phyloP scores from a whole-genome alignment of 2,113 vertebrate genomes.

The Scortum barcoo region DNA sequence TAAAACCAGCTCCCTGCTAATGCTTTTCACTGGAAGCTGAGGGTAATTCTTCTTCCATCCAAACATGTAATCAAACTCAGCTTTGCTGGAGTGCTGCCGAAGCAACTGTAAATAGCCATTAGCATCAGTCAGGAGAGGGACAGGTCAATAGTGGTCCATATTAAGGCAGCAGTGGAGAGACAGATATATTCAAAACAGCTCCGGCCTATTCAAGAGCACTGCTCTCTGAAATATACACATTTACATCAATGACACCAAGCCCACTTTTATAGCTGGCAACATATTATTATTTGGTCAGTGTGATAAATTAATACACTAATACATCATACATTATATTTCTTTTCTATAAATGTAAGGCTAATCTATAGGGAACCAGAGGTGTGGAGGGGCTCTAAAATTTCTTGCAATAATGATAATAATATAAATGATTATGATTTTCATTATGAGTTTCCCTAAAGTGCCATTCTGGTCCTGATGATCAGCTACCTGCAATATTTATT shows the following conservation, averaged over 20 bases:
- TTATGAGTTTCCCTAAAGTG: too few relatives aligned
- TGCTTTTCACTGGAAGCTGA: conserved; percentile 47
- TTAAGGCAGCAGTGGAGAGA: background rate
- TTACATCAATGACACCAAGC: background rate
- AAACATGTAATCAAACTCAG: conserved; percentile 63
- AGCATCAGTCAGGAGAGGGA: conserved; percentile 35
- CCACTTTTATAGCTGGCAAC: background rate
- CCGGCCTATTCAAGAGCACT: background rate
- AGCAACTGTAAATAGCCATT: conserved; percentile 67
- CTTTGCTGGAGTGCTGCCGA: conserved; percentile 26
- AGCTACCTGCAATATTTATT: too few relatives aligned
- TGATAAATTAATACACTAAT: background rate
- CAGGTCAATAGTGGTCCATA: conserved; percentile 12
- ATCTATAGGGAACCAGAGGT: too few relatives aligned
- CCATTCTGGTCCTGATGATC: too few relatives aligned
- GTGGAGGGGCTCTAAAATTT: too few relatives aligned
- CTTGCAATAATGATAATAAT: too few relatives aligned
- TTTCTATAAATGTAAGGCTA: too few relatives aligned
- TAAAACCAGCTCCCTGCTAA: conserved; percentile 32
- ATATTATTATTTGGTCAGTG: background rate
- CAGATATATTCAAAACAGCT: background rate
- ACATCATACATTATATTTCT: too few relatives aligned
- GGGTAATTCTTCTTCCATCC: conserved; percentile 42
- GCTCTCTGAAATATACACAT: background rate
- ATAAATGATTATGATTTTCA: too few relatives aligned